These are phyloP conservation scores for Rhabditoides inermis DNA, from an alignment of 2,888 invertebrate genomes.

Conservation along the genomic window DNA sequence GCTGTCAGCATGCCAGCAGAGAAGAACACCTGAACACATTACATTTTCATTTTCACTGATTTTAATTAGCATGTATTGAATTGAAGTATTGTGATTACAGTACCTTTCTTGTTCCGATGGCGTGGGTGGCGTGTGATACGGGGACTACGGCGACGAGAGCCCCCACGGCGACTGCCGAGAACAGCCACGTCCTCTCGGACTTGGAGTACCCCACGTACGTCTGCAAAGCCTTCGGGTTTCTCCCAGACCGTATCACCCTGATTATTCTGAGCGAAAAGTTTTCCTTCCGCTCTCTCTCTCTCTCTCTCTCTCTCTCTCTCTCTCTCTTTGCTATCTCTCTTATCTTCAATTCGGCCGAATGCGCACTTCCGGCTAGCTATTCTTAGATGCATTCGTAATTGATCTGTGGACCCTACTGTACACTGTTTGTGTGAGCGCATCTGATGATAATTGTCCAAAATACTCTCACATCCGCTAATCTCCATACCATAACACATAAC, in stretches of 20 bases:
- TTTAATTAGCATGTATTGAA: constrained; percentile 1
- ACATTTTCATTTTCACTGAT: neutral
- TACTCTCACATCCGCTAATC: no score
- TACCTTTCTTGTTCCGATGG: constrained; percentile 32
- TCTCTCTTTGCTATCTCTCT: neutral
- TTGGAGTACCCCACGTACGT: constrained; percentile 37
- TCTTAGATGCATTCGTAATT: no score
- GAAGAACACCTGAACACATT: constrained; percentile 14
- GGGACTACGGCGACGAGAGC: constrained; percentile 46
- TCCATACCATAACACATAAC: no score
- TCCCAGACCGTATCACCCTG: constrained; percentile 2
- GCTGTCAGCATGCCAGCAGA: constrained; percentile 24
- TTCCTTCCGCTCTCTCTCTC: neutral
- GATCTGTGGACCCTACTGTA: no score
- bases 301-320: neutral
- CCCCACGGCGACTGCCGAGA: constrained; percentile 47
- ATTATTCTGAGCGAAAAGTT: neutral
- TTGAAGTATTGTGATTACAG: constrained; percentile 4
- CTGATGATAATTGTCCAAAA: no score
- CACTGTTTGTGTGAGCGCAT: no score
- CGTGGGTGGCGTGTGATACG: constrained; percentile 31
- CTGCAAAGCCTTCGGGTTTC: constrained; percentile 5
- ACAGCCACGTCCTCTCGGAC: constrained; percentile 35
- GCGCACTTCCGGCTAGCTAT: no score
- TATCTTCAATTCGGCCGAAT: no score